Evolutionary conservation across 2,113 vertebrate genomes (phyloP).

Genomic region (Sinocyclocheilus rhinocerous): DNA sequence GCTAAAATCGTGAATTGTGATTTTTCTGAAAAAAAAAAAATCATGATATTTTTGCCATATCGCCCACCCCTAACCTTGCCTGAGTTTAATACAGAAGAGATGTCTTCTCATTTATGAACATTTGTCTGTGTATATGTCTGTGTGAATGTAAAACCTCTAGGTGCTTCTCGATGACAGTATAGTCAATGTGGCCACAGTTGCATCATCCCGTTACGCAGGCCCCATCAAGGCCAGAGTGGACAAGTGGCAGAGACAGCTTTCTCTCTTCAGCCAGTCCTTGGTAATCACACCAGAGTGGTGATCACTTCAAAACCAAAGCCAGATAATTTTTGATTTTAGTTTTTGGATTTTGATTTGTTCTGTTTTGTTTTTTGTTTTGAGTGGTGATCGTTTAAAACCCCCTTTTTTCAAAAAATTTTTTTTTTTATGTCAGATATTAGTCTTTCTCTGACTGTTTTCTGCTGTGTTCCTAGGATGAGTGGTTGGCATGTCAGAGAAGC

Average conservation of each 20-base stretch:
- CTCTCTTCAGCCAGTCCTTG: slow-evolving; percentile 83
- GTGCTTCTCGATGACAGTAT: slow-evolving; percentile 82
- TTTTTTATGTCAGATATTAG: too few relatives aligned
- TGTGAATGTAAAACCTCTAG: slow-evolving; percentile 62
- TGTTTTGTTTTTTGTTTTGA: not conserved
- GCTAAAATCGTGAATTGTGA: too few relatives aligned
- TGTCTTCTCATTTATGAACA: not conserved
- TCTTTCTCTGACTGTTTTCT: not conserved
- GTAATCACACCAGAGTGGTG: slow-evolving; percentile 64
- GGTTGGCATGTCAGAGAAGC: slow-evolving; percentile 83
- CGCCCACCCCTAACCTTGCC: not conserved
- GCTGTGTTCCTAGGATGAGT: slow-evolving; percentile 76
- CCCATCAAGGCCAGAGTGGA: slow-evolving; percentile 79
- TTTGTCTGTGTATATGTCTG: not conserved
- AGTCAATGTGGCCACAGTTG: slow-evolving; percentile 78
- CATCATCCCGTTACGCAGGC: slow-evolving; percentile 79
- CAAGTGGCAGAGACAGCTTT: slow-evolving; percentile 77
- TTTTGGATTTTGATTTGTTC: not conserved
- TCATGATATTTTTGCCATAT: too few relatives aligned
- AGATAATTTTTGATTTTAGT: too few relatives aligned
- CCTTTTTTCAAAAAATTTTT: too few relatives aligned
- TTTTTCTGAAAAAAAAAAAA: too few relatives aligned
- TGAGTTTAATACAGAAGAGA: not conserved
- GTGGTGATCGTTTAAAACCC: too few relatives aligned
- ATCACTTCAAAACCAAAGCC: not conserved